Conservation (phyloP, 2,113 vertebrate species). For the Scortum barcoo region DNA sequence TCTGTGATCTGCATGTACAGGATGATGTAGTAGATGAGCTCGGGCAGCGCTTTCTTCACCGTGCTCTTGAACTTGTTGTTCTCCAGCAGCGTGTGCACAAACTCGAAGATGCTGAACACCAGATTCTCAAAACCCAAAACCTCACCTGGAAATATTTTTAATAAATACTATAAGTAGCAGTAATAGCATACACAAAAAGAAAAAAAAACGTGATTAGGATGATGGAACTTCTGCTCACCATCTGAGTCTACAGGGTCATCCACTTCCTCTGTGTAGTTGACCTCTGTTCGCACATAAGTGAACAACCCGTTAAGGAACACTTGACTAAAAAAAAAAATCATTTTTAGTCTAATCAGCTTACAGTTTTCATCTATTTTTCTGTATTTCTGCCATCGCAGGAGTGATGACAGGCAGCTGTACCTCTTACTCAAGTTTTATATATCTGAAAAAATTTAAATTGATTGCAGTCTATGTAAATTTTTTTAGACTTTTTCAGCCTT, state of each 20-base stretch:
- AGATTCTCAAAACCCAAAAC: constrained; percentile 98
- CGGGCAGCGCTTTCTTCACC: constrained; percentile 96
- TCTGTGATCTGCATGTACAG: constrained; percentile 99
- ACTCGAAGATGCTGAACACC: constrained; percentile 99
- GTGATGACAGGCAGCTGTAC: no score
- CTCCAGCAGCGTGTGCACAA: constrained; percentile 97
- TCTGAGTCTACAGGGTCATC: constrained; percentile 98
- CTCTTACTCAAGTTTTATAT: no score
- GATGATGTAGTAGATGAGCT: constrained; percentile 97
- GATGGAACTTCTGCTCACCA: constrained; percentile 82
- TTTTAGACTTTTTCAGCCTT: no score
- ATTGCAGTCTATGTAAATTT: no score
- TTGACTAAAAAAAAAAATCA: neutral
- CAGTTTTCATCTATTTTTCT: neutral
- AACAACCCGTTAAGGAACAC: constrained; percentile 82
- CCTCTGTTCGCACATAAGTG: constrained; percentile 99
- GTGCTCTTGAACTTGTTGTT: constrained; percentile 98
- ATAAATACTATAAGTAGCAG: neutral
- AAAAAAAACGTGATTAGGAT: neutral
- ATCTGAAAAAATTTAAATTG: no score
- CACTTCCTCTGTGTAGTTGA: constrained; percentile 98
- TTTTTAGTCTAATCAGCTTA: neutral
- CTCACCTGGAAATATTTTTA: constrained; percentile 93
- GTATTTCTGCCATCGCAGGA: no score
- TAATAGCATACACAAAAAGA: neutral